Base-by-base conservation (phyloP, 35 echinoderm and acorn worm species). In the Lytechinus pictus region DNA sequence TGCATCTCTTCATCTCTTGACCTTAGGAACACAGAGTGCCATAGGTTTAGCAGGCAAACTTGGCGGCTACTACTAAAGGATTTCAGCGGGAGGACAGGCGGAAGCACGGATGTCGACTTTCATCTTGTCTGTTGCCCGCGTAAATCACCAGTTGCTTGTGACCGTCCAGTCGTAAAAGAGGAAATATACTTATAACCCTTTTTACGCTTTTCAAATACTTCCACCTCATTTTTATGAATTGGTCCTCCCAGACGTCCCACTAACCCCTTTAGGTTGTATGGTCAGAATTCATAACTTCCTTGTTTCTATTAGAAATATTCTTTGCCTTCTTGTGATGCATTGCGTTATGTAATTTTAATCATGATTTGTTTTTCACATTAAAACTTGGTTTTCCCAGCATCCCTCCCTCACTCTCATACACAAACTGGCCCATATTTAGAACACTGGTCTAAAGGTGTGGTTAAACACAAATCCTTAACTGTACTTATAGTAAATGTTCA, bases 221-320 rank as follows among this genome's bases (percentile, higher is more conserved):
- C 53, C 54, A 27, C 28, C 92, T 93, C 92, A 53, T 24, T 55
- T 93, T 93, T 93, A 93, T 93, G 92, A 93, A 93, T 93, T 57
- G n/a, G 29, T 54, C 21, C 55, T 57, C 11, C 7, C 92, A 57
- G 53, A 93, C 92, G 92, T 54, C 92, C 92, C 92, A 93, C 92
- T 93, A 93, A 93, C 92, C 92, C n/a, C 92, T 54, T 57, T 90
- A 16, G 66, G 2, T 16, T 16, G n/a, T 79, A 14, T 79, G 66
- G 66, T 79, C 66, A 79, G 16, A 14, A 79, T 79, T 24, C 16
- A 51, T 10, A 90, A 54, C 28, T 90, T 90, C 27, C 52, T 90
- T 54, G 29, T 9, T 33, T 90, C 52, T 27, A 52, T 44, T 24
- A 79, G 33, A 79, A 79, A 79, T 19, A 4, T 79, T 7, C 66